Evolutionary conservation across 2,113 vertebrate species (phyloP).

Genomic region (Collichthys lucidus): DNA sequence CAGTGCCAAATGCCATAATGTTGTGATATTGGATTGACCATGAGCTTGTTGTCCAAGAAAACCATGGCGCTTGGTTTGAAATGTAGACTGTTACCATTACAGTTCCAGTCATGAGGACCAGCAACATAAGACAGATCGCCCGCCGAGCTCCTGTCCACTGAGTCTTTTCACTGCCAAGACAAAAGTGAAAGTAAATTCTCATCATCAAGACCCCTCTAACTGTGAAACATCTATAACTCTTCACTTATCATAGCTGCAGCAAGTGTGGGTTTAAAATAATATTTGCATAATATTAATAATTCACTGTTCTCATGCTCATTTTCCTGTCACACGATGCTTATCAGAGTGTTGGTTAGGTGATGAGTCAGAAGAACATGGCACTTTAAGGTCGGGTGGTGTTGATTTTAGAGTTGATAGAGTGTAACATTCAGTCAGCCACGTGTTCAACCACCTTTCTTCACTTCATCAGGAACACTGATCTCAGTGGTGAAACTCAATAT

Average conservation of each 20-base stretch:
- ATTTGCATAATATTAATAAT: neutral
- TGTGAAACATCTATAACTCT: neutral
- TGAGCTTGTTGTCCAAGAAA: neutral
- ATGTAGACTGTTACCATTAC: neutral
- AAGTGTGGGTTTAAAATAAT: too few relatives aligned
- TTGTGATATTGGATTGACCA: neutral
- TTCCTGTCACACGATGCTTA: neutral
- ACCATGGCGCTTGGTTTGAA: neutral
- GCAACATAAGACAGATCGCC: neutral
- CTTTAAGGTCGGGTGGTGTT: neutral
- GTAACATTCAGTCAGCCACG: too few relatives aligned
- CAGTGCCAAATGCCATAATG: neutral
- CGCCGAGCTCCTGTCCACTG: neutral
- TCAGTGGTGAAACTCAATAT: neutral
- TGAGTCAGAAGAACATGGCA: neutral
- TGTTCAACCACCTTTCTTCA: too few relatives aligned
- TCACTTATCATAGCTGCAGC: neutral
- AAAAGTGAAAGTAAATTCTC: slow-evolving; percentile 21
- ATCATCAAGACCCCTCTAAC: slow-evolving; percentile 18
- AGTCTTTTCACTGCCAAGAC: slow-evolving; percentile 53
- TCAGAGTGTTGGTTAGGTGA: neutral
- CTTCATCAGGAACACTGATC: neutral
- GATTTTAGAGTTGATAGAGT: neutral
- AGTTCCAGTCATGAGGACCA: neutral
- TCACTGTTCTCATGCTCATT: rapidly evolving